Base-by-base conservation (phyloP, 2,888 invertebrate genomes). In the Diaprepes abbreviatus region DNA sequence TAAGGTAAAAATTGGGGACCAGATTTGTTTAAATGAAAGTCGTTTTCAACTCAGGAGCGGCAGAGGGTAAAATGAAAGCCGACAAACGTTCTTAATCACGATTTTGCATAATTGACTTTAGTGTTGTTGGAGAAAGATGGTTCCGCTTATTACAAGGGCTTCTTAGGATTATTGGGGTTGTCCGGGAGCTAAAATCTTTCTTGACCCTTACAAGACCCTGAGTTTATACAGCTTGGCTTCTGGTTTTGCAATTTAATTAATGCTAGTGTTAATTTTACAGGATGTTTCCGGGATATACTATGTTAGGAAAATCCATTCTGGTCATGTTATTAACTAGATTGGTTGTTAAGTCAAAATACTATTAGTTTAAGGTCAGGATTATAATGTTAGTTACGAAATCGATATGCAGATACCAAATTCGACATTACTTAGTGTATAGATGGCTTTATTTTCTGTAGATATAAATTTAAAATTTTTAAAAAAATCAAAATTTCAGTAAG, bases 101-200 rank as follows among this genome's bases (percentile, higher is more conserved):
- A 70, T 70, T 70, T 70, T 70, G 59, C 70, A 70, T 70, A 70
- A 65, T 65, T 70, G 59, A 70, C 70, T 59, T 65, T 65, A 69
- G 62, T 68, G 62, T 55, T 57, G 57, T 40, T 52, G 38, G 40
- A 35, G 48, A 59, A 50, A 57, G 58, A 66, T 50, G 38, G 58
- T 24, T 36, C 33, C 28, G 58, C 55, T 59, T 66, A 66, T 59
- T 66, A 40, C 36, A 40, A 36, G 33, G 62, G 36, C 24, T 24
- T 57, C 38, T 57, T 57, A 24, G 57, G 28, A 38, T 57, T 21
- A 38, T 24, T 38, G 14, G 57, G 57, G 57, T 57, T 57, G 38
- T 40, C 57, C 36, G 24, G 16, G 24, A 28, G 36, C 38, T 38
- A 24, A n/a, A 36, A 57, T 57, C 36, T 24, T 57, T 14, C 57